Evolutionary conservation across 2,113 vertebrate genomes (phyloP).

Genomic region (Indri indri): DNA sequence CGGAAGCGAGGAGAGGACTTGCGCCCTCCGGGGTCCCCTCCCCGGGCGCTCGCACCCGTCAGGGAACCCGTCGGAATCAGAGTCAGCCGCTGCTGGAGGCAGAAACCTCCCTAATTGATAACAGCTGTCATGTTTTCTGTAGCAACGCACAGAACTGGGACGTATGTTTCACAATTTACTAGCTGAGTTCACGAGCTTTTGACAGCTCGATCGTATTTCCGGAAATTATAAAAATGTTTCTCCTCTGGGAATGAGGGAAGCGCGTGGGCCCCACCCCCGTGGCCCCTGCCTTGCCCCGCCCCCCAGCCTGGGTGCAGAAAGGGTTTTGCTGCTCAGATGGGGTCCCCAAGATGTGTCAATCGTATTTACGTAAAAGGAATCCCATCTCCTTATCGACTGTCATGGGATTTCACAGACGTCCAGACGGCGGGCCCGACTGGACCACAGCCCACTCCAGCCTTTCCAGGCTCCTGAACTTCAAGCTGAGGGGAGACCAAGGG

Average conservation of each 20-base stretch:
- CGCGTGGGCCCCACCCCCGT: neutral
- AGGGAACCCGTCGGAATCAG: neutral
- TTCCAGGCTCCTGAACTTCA: neutral
- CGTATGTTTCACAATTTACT: conserved; percentile 8
- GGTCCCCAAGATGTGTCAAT: neutral
- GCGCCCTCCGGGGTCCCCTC: neutral
- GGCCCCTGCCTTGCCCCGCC: neutral
- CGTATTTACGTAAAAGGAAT: neutral
- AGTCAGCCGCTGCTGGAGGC: conserved; percentile 10
- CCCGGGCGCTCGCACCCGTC: accelerated
- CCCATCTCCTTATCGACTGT: neutral
- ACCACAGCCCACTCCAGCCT: neutral
- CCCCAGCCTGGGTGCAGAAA: neutral
- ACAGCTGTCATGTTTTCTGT: conserved; percentile 48
- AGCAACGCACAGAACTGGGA: neutral
- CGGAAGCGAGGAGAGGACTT: accelerated
- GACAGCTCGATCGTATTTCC: neutral
- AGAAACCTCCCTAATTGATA: conserved; percentile 7
- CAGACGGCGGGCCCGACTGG: accelerated
- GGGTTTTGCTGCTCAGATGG: neutral
- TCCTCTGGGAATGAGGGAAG: neutral
- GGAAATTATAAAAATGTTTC: neutral
- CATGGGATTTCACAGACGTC: neutral
- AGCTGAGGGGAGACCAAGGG: neutral
- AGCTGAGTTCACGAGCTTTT: conserved; percentile 56